Evolutionary conservation across 2,888 invertebrate genomes (phyloP).

Genomic region (Abscondita cerata): DNA sequence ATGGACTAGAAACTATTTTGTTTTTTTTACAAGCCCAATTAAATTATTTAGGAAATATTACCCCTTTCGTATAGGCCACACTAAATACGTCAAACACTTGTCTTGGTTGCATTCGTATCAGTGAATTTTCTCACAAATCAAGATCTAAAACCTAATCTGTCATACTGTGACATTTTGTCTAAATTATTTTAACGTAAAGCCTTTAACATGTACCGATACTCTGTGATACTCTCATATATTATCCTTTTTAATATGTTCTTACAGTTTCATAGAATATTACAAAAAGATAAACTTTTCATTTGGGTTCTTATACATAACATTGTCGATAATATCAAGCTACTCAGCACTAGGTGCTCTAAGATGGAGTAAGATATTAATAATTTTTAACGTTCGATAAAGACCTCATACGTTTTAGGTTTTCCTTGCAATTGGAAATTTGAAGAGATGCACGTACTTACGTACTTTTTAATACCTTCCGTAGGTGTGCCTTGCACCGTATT

Average conservation of each 20-base stretch:
- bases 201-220: not conserved
- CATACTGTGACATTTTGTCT: not conserved
- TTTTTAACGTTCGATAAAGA: not conserved
- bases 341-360: not conserved
- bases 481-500: slow-evolving; percentile 1
- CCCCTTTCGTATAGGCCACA: no score
- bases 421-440: slow-evolving; percentile 9
- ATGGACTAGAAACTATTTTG: no score
- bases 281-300: not conserved
- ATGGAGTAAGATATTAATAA: slow-evolving; percentile 1
- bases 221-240: not conserved
- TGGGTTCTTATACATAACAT: not conserved
- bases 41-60: no score
- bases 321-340: not conserved
- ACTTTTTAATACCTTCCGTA: slow-evolving; percentile 3
- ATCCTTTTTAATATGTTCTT: slow-evolving; percentile 1
- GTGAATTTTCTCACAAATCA: no score
- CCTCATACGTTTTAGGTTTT: not conserved
- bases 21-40: no score
- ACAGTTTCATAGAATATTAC: not conserved
- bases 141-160: no score
- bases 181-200: not conserved
- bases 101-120: no score
- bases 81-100: no score
- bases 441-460: not conserved